These are phyloP conservation scores for Leistus spinibarbis DNA, from an alignment of 2,888 invertebrate species.

Conservation along the genomic window DNA sequence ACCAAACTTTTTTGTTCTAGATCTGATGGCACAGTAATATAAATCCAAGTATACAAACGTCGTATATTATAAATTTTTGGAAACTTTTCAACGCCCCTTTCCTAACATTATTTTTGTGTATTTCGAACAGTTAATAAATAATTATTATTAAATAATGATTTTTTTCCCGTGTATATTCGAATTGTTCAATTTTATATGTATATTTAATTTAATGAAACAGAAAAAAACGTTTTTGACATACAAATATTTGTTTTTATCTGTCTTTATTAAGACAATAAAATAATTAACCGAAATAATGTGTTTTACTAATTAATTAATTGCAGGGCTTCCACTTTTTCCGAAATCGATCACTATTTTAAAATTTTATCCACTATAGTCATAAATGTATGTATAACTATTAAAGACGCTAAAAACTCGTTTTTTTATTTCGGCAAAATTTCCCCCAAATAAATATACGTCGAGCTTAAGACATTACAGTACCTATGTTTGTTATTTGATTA, in stretches of 20 bases:
- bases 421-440: too few relatives aligned
- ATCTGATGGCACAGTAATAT: constrained; percentile 29
- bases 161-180: constrained; percentile 27
- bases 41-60: background rate
- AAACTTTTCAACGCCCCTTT: constrained; percentile 18
- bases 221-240: background rate
- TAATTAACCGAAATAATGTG: background rate
- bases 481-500: too few relatives aligned
- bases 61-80: constrained; percentile 5
- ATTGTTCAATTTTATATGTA: constrained; percentile 29
- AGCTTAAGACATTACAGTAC: too few relatives aligned
- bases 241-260: background rate
- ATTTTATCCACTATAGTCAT: background rate
- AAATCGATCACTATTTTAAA: too few relatives aligned
- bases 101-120: constrained; percentile 14
- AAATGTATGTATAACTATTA: too few relatives aligned
- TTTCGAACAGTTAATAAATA: constrained; percentile 38
- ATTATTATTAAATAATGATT: constrained; percentile 25
- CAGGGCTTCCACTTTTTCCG: too few relatives aligned
- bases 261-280: background rate
- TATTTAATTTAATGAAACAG: constrained; percentile 20
- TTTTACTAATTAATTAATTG: background rate
- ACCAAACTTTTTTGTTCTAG: background rate
- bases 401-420: too few relatives aligned
- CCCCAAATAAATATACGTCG: too few relatives aligned